phyloP scores from a whole-genome alignment of 2,113 vertebrate species.

The Centropus unirufus region DNA sequence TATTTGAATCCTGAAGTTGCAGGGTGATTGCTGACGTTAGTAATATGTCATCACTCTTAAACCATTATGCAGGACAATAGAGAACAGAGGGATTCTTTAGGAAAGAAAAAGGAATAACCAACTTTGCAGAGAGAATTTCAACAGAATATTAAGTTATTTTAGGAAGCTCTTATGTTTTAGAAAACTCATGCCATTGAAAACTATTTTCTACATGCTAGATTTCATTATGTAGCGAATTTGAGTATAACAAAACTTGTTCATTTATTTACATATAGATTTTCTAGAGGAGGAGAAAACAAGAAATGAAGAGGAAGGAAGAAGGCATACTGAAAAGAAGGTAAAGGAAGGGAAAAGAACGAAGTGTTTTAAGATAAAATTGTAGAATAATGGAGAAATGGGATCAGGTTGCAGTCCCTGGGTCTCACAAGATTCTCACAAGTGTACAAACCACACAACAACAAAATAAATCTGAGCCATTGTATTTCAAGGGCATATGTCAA shows the following conservation, averaged over 20 bases:
- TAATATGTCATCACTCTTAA: neutral
- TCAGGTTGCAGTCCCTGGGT: neutral
- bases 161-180: neutral
- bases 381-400: neutral
- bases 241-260: neutral
- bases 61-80: neutral
- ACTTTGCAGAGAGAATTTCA: neutral
- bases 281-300: constrained; percentile 62
- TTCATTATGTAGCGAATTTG: neutral
- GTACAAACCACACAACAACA: neutral
- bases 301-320: constrained; percentile 68
- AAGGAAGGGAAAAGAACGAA: neutral
- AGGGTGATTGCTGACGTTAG: neutral
- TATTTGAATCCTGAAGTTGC: neutral
- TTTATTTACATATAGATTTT: constrained; percentile 17
- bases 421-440: neutral
- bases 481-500: neutral
- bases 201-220: neutral
- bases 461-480: neutral
- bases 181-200: neutral
- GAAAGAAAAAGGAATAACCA: neutral
- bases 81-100: neutral
- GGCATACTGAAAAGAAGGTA: constrained; percentile 73
- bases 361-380: neutral
- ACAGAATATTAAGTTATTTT: neutral